Evolutionary conservation across 2,888 invertebrate species (phyloP).

Genomic region (Cremastobaeus sp.): DNA sequence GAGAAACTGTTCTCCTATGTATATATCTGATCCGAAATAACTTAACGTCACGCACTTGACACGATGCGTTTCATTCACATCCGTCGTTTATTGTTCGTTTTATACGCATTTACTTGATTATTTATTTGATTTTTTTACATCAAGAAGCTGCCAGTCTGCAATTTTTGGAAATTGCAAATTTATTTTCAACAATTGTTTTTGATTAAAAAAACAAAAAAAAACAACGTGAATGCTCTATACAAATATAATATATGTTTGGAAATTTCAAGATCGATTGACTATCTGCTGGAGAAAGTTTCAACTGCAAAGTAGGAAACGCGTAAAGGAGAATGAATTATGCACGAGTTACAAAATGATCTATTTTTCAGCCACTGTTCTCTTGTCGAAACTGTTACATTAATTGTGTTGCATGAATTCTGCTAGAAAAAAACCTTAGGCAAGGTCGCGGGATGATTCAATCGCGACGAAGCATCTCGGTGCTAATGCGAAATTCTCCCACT

Average conservation of each 20-base stretch:
- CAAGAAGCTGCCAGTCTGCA: background rate
- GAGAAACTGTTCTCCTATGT: conserved; percentile 38
- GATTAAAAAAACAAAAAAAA: no score
- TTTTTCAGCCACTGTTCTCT: conserved; percentile 6
- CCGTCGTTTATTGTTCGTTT: conserved; percentile 43
- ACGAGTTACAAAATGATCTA: no score
- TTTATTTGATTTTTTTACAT: background rate
- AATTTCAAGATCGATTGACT: no score
- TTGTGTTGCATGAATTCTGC: background rate
- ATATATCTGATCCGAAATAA: conserved; percentile 51
- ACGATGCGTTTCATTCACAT: conserved; percentile 26
- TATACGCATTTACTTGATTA: conserved; percentile 6
- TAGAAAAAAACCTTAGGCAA: conserved; percentile 39
- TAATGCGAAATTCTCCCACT: conserved; percentile 69
- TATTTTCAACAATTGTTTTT: no score
- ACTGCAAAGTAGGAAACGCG: no score
- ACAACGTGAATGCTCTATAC: no score
- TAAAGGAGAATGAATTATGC: no score
- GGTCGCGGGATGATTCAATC: conserved; percentile 38
- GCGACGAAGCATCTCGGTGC: conserved; percentile 19
- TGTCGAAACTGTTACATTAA: conserved; percentile 11
- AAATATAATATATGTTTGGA: no score
- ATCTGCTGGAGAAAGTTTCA: no score
- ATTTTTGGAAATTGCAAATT: background rate
- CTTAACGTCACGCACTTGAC: conserved; percentile 50